These are phyloP conservation scores for Phyllostomus hastatus DNA, from an alignment of 2,113 vertebrate species.

Conservation along the genomic window DNA sequence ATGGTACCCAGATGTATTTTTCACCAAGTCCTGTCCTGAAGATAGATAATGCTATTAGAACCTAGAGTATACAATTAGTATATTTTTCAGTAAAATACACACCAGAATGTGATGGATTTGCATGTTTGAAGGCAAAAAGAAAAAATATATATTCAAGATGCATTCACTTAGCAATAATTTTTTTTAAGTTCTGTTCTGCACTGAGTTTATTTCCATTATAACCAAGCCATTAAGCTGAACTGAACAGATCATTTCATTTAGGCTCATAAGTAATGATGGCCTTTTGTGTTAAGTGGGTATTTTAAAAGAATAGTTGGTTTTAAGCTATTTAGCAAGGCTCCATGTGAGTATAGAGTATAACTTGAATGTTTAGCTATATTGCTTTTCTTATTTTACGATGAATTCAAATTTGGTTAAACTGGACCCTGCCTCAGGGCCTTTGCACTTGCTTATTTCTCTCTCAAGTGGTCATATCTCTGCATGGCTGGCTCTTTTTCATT, in stretches of 20 bases:
- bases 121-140: constrained; percentile 35
- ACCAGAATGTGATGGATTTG: constrained; percentile 57
- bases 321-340: neutral
- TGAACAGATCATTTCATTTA: neutral
- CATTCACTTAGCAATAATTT: neutral
- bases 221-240: neutral
- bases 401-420: constrained; percentile 30
- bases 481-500: neutral
- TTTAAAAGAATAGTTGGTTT: constrained; percentile 23
- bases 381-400: neutral
- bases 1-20: constrained; percentile 75
- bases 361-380: neutral
- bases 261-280: neutral
- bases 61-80: constrained; percentile 58
- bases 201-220: neutral
- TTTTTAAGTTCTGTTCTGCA: constrained; percentile 1
- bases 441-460: neutral
- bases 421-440: neutral
- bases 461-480: neutral
- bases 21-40: constrained; percentile 53
- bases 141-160: constrained; percentile 48
- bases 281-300: neutral
- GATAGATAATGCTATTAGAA: constrained; percentile 70
- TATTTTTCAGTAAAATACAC: constrained; percentile 64
- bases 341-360: neutral